Conservation (phyloP, 1,140 invertebrate genomes). For the Brachionus plicatilis region DNA sequence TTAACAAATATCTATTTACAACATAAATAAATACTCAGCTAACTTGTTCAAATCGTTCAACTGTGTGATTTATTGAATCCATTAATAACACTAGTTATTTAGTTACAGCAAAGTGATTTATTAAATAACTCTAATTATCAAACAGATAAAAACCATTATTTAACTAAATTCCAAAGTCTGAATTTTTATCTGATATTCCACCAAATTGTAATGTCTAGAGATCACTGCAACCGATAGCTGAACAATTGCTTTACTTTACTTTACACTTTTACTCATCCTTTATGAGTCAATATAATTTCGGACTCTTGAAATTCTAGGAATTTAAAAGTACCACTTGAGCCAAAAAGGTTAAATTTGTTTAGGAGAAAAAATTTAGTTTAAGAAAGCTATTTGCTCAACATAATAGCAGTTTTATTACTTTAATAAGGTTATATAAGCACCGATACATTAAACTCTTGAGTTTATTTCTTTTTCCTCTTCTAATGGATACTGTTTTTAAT, state of each 20-base stretch:
- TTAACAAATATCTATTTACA: constrained; percentile 12
- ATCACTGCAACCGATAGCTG: not conserved
- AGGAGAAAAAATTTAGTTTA: not conserved
- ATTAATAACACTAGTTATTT: not conserved
- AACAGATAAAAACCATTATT: not conserved
- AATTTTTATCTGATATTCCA: constrained; percentile 6
- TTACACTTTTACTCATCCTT: not conserved
- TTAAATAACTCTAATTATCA: constrained; percentile 17
- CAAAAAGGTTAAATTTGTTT: not conserved
- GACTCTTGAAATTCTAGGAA: not conserved
- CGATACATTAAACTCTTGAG: not conserved
- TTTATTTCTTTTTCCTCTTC: not conserved
- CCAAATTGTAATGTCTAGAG: not conserved
- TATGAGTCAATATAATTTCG: not conserved
- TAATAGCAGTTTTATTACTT: not conserved
- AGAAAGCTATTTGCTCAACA: not conserved
- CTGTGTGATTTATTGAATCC: constrained; percentile 16
- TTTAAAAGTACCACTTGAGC: not conserved
- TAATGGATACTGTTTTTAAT: not conserved
- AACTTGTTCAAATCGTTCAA: not conserved
- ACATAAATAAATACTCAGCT: constrained; percentile 12
- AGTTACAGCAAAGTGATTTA: not conserved
- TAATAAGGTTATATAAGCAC: not conserved
- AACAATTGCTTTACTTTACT: not conserved
- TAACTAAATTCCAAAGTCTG: not conserved